phyloP scores from a whole-genome alignment of 2,113 vertebrate species.

The Xiphorhynchus elegans region DNA sequence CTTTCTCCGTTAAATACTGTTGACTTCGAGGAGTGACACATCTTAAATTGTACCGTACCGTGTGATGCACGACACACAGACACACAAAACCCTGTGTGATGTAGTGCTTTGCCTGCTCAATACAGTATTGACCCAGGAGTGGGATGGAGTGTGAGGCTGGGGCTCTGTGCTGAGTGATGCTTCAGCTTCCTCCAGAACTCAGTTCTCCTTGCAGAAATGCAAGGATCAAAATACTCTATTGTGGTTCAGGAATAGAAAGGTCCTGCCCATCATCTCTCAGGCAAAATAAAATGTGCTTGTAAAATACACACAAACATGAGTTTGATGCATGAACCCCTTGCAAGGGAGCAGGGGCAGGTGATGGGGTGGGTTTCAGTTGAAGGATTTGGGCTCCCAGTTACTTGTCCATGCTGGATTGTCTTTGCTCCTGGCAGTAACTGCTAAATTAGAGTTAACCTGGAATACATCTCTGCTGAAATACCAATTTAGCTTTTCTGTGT shows the following conservation, averaged over 20 bases:
- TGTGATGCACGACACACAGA: background rate
- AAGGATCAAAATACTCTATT: rapidly evolving
- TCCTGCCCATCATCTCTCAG: background rate
- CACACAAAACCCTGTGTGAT: background rate
- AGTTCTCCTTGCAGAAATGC: rapidly evolving
- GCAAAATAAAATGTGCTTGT: background rate
- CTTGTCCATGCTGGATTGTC: background rate
- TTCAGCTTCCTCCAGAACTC: background rate
- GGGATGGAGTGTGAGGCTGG: rapidly evolving
- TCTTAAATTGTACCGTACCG: background rate
- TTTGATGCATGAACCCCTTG: rapidly evolving
- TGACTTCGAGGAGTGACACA: background rate
- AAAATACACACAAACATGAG: rapidly evolving
- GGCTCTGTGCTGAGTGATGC: background rate
- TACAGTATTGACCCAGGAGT: background rate
- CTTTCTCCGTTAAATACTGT: slow-evolving; percentile 32
- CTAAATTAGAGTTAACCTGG: background rate
- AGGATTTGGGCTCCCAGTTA: background rate
- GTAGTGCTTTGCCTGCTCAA: background rate
- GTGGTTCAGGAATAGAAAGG: background rate
- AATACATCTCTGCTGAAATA: background rate
- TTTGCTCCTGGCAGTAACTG: background rate
- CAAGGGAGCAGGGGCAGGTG: background rate
- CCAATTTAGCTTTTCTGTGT: background rate
- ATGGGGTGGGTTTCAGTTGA: rapidly evolving